Percentiles rank a stretch among this genome's conserved stretches.
phyloP scores from a whole-genome alignment of 2,113 vertebrate genomes.

The Engystomops pustulosus region DNA sequence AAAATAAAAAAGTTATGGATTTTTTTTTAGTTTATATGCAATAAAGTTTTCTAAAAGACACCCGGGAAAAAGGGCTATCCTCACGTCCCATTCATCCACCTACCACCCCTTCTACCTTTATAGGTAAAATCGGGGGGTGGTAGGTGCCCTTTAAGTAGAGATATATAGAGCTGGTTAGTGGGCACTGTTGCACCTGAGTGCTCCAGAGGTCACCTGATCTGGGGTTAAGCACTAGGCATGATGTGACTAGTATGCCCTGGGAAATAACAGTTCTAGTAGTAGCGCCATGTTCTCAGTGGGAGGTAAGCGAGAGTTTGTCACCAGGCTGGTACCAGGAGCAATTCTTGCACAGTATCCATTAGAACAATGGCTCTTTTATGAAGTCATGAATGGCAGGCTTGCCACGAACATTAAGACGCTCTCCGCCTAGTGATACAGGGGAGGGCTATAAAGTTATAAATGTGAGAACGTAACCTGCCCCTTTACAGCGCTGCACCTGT shows the following conservation, averaged over 20 bases:
- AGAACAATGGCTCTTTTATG: constrained; percentile 52
- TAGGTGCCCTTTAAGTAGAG: too few relatives aligned
- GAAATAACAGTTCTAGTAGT: constrained; percentile 30
- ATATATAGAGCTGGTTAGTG: too few relatives aligned
- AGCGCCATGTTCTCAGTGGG: constrained; percentile 29
- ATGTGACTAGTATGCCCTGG: not conserved
- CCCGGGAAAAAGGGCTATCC: too few relatives aligned
- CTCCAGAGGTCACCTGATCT: too few relatives aligned
- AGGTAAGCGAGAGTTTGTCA: constrained; percentile 50
- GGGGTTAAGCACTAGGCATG: not conserved
- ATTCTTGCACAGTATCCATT: constrained; percentile 44
- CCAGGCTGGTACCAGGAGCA: constrained; percentile 28
- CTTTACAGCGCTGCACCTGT: constrained; percentile 65
- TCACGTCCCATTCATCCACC: too few relatives aligned
- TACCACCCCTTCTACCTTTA: too few relatives aligned
- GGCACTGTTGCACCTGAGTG: too few relatives aligned
- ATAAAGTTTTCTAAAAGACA: too few relatives aligned
- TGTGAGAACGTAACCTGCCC: constrained; percentile 47
- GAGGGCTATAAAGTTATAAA: constrained; percentile 25
- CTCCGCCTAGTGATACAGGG: constrained; percentile 56
- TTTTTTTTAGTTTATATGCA: too few relatives aligned
- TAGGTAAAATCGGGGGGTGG: too few relatives aligned
- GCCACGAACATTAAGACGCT: constrained; percentile 55
- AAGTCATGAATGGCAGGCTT: constrained; percentile 56
- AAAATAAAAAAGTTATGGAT: too few relatives aligned